phyloP scores from a whole-genome alignment of 2,797 vertebrate genomes.

The Molossus molossus region DNA sequence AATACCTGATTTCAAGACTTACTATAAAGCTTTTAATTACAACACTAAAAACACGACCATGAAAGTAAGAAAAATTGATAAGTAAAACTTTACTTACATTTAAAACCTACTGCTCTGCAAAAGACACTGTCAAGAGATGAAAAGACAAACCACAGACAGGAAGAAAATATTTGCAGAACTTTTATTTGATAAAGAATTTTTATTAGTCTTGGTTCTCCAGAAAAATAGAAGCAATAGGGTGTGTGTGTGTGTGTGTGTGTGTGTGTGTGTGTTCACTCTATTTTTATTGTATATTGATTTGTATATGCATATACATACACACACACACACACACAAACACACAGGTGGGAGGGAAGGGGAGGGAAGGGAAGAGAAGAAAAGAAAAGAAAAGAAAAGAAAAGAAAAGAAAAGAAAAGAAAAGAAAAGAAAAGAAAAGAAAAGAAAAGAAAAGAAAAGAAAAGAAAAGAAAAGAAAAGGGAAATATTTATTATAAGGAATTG shows the following conservation, averaged over 20 bases:
- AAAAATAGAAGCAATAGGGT: too few relatives aligned
- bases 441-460: too few relatives aligned
- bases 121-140: not conserved
- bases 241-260: too few relatives aligned
- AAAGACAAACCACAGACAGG: too few relatives aligned
- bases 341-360: not conserved
- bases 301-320: too few relatives aligned
- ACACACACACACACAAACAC: not conserved
- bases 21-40: slow-evolving; percentile 42
- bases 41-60: not conserved
- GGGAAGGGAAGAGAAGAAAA: accelerated
- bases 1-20: not conserved
- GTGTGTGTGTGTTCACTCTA: too few relatives aligned
- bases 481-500: not conserved
- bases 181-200: too few relatives aligned
- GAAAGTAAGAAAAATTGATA: not conserved
- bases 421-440: too few relatives aligned
- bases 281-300: too few relatives aligned
- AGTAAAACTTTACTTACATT: not conserved
- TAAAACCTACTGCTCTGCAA: not conserved
- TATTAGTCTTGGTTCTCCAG: too few relatives aligned
- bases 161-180: too few relatives aligned
- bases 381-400: not conserved
- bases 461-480: not conserved
- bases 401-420: too few relatives aligned